Evolutionary conservation across 2,888 invertebrate species (phyloP).

Genomic region (Melanostoma scalare): DNA sequence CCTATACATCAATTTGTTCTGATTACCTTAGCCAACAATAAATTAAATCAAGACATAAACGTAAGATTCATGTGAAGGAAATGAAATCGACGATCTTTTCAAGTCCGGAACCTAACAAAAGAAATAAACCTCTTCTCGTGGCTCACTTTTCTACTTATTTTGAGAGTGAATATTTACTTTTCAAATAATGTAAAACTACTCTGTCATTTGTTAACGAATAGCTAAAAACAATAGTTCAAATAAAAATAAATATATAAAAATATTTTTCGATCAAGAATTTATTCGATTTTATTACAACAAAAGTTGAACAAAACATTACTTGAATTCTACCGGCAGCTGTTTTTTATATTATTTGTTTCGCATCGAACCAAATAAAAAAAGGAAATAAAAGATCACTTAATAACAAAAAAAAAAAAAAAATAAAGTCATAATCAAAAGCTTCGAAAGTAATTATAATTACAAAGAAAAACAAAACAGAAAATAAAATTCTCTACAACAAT

Average conservation of each 20-base stretch:
- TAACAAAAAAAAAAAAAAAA: constrained; percentile 45
- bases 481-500: constrained; percentile 34
- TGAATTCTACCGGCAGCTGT: constrained; percentile 55
- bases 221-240: constrained; percentile 13
- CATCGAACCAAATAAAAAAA: constrained; percentile 51
- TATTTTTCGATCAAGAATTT: constrained; percentile 60
- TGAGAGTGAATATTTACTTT: not conserved
- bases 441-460: constrained; percentile 19
- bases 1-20: too few relatives aligned
- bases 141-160: too few relatives aligned
- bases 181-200: not conserved
- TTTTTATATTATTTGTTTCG: constrained; percentile 30
- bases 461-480: constrained; percentile 47
- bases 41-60: too few relatives aligned
- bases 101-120: too few relatives aligned
- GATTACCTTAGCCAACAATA: too few relatives aligned
- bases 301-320: constrained; percentile 67
- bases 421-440: constrained; percentile 33
- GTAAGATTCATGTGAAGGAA: too few relatives aligned
- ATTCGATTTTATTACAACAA: constrained; percentile 67
- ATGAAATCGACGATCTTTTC: too few relatives aligned
- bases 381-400: constrained; percentile 57
- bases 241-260: constrained; percentile 33
- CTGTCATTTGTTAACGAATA: not conserved
- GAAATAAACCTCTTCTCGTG: too few relatives aligned